A percentile compares a stretch with the other conserved stretches of the same genome.
Evolutionary conservation across 2,797 vertebrate species (phyloP).

Genomic region (Carduelis carduelis): DNA sequence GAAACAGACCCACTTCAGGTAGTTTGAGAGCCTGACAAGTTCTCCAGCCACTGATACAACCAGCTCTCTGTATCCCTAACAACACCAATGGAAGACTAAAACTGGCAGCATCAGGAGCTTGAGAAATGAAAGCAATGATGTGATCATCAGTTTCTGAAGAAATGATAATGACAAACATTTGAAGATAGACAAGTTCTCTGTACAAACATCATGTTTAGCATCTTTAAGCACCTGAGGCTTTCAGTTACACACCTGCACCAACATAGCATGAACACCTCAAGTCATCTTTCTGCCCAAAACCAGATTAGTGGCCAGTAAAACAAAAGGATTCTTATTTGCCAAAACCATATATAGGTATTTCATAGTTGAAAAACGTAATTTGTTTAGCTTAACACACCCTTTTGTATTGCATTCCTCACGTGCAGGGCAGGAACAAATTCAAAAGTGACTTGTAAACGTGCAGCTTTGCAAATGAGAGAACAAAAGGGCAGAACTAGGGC

Average conservation of each 20-base stretch:
- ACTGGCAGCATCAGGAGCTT: neutral
- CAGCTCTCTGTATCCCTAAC: neutral
- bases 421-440: neutral
- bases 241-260: neutral
- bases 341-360: neutral
- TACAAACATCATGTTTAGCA: neutral
- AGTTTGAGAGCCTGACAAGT: neutral
- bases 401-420: neutral
- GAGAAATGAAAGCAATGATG: neutral
- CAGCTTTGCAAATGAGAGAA: neutral
- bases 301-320: neutral
- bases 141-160: neutral
- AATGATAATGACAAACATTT: neutral
- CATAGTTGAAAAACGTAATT: neutral
- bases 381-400: neutral
- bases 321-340: neutral
- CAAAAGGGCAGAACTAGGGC: neutral
- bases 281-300: neutral
- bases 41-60: neutral
- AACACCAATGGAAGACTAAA: neutral
- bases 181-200: neutral
- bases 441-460: rapidly evolving
- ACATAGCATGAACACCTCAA: neutral
- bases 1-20: neutral
- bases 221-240: neutral